Evolutionary conservation across 2,797 vertebrate species (phyloP), one percentile per base, ranked within the genome.

Genomic region (Scyliorhinus canicula): DNA sequence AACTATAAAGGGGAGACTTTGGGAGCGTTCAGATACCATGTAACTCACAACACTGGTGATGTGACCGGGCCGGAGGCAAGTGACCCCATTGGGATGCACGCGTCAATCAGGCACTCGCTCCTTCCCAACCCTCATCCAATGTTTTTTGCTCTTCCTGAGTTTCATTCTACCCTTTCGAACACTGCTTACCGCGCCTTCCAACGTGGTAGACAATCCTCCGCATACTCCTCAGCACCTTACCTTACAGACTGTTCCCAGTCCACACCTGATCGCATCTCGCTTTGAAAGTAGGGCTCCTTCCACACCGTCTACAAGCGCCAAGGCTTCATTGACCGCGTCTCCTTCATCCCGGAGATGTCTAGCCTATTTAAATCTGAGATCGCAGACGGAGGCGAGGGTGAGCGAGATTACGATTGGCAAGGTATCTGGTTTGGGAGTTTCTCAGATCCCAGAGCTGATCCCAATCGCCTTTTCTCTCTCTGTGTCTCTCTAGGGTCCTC

Each of bases 401-500:
- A 9, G n/a, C 65, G 35, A 44, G 35, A 63, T 65, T 40, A 63
- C 40, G 60, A 91, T 90, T 60, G 60, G 3, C 88, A 44, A 19
- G 65, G 2, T 91, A 63, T 21, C 88, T 91, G 88, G 57, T 8
- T 4, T 44, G 60, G 85, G 85, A n/a, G 8, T 65, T 91, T 91
- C 35, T n/a, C 95, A 95, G 95, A 95, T 95, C 95, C 95, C 96
- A 84, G 93, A 7, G n/a, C 95, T 95, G 95, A 95, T 95, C 95
- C 95, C 96, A 84, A 93, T 95, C 95, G 55, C 44, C 95, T 95
- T 86, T 85, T 95, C n/a, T 88, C 63, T 24, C 95, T 95, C 4
- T n/a, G n/a, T 63, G 35, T 95, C 95, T 96, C 95, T 95, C 95
- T 95, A 90, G 95, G 95, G 96, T 96, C 88, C 96, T 96, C 96